These are phyloP conservation scores for Cavia aperea DNA, from an alignment of 2,113 vertebrate genomes.

Conservation along the genomic window DNA sequence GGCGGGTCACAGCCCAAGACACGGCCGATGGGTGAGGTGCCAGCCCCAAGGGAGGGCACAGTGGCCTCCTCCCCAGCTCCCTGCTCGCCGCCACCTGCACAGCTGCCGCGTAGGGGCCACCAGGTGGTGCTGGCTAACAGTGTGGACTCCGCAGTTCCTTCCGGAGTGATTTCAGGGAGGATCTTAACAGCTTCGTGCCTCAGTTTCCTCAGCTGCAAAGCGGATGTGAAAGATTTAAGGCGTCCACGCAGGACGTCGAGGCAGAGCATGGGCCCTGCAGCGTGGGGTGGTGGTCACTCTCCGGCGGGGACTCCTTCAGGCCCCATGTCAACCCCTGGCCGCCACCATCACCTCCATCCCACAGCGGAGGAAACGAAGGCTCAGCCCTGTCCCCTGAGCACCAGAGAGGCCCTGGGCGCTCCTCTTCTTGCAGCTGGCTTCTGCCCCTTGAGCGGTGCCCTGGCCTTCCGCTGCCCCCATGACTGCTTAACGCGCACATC, in stretches of 20 bases:
- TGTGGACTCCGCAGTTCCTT: neutral
- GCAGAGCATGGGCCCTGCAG: neutral
- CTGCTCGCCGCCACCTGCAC: neutral
- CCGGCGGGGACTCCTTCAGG: accelerated
- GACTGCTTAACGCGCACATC: neutral
- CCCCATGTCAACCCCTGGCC: neutral
- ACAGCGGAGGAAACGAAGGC: neutral
- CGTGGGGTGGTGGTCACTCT: too few relatives aligned
- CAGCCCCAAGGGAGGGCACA: neutral
- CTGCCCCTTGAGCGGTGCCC: neutral
- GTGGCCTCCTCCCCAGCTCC: neutral
- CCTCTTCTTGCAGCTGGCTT: neutral
- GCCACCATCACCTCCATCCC: accelerated
- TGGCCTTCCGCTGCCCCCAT: accelerated
- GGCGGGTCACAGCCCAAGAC: neutral
- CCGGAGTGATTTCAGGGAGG: neutral
- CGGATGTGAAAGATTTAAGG: neutral
- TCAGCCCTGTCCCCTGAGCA: neutral
- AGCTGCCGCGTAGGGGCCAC: accelerated
- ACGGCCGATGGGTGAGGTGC: neutral
- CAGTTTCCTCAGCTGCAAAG: neutral
- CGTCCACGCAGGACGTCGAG: accelerated
- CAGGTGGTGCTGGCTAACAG: neutral
- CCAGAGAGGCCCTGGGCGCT: neutral
- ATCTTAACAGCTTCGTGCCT: neutral